phyloP scores from a whole-genome alignment of 2,113 vertebrate species.

The Condylura cristata region DNA sequence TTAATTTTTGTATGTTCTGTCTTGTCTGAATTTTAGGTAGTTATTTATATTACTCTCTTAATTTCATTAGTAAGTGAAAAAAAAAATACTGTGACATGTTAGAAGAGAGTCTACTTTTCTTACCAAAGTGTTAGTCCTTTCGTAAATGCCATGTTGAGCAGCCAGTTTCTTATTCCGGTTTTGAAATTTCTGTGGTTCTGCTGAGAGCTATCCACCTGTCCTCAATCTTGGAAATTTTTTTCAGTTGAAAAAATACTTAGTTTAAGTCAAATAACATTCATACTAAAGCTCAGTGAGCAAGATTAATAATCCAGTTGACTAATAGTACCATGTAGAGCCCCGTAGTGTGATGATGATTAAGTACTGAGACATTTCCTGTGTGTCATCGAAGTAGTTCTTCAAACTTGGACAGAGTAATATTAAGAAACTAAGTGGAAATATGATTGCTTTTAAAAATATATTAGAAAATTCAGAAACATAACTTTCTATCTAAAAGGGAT shows the following conservation, averaged over 20 bases:
- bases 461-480: neutral
- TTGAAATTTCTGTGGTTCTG: neutral
- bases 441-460: neutral
- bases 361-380: neutral
- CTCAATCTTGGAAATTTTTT: neutral
- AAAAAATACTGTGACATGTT: neutral
- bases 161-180: neutral
- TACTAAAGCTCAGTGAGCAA: neutral
- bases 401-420: neutral
- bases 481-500: neutral
- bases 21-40: constrained; percentile 8
- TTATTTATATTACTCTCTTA: neutral
- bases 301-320: neutral
- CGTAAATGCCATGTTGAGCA: neutral
- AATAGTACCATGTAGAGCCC: neutral
- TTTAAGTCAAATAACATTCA: neutral
- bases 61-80: neutral
- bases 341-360: neutral
- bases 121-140: neutral
- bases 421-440: neutral
- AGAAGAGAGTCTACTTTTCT: neutral
- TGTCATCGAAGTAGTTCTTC: neutral
- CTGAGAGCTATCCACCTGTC: neutral
- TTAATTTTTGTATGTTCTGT: neutral
- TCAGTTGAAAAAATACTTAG: neutral